Base-by-base conservation (phyloP, 2,888 invertebrate species). In the Conchocele bisecta region DNA sequence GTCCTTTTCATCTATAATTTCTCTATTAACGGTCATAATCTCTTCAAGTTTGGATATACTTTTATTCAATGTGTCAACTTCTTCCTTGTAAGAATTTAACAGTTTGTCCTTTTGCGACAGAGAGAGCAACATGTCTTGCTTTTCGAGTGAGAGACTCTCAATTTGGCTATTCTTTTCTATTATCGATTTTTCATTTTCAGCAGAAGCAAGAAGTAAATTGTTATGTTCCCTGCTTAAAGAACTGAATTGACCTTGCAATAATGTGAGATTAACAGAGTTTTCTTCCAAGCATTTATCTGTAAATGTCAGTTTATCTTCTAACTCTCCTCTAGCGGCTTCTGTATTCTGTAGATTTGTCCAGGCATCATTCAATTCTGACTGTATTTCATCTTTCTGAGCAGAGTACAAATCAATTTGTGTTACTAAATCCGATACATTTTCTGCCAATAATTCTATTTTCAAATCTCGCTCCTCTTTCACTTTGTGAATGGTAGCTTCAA, bases 361-460 rank as follows among this genome's bases (percentile, higher is more conserved):
- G 22, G 61, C 69, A 61, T 72, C 69, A 53, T 64, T 63, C 24
- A 76, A 59, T 28, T 65, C 57, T 20, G 68, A 58, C 35, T 72
- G 57, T n/a, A 76, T 28, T 50, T 68, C 65, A 65, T 46, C 35
- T 59, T 31, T 72, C 35, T 76, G 76, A n/a, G 53, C 24, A 57
- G 48, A 69, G 17, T 60, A 48, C 29, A 42, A 17, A 31, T 76
- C 76, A 29, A 72, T 44, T 33, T 76, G 76, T 39, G 61, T 68
- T 0, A 76, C 76, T 35, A 76, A 54, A 65, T 76, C 76, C 24
- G 59, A 63, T 3, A 76, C 64, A 72, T 72, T 76, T 48, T 68
- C 72, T 26, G 72, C 60, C 24, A 72, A 48, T 4, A 72, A 15
- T 39, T 76, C 76, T 35, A 73, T 66, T 51, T 73, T 73, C 17